Percentiles rank a stretch among this genome's conserved stretches.
These are phyloP conservation scores for Galbula dea DNA, from an alignment of 2,113 vertebrate species.

Conservation along the genomic window DNA sequence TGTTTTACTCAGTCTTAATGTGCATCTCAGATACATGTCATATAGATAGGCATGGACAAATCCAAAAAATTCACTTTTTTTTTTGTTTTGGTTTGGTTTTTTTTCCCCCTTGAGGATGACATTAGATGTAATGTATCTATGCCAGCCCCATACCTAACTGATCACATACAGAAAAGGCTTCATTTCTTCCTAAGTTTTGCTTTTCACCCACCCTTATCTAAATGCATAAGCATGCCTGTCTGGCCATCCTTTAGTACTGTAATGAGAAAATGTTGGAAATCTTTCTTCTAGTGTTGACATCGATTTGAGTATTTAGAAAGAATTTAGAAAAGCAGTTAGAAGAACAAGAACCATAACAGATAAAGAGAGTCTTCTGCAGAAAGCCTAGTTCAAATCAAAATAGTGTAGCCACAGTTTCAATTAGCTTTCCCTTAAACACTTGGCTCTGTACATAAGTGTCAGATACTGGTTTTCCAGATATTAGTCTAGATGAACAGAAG, in stretches of 20 bases:
- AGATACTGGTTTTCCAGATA: background rate
- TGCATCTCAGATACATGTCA: background rate
- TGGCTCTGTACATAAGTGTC: background rate
- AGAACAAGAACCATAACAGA: background rate
- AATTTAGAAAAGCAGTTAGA: background rate
- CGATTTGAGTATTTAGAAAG: background rate
- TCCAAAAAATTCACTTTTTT: accelerated
- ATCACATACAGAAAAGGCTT: background rate
- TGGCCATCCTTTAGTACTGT: background rate
- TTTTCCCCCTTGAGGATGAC: background rate
- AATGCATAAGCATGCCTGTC: background rate
- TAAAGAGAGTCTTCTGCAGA: background rate
- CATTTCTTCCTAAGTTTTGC: background rate
- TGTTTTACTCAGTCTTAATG: background rate
- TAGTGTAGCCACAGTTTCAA: background rate
- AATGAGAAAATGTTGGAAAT: background rate
- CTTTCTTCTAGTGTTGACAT: background rate
- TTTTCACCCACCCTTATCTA: background rate
- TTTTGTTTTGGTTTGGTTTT: background rate
- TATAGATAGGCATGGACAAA: background rate
- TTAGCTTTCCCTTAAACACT: background rate
- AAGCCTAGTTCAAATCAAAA: background rate
- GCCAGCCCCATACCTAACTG: background rate
- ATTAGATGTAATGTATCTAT: background rate
- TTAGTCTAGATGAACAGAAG: background rate